Evolutionary conservation across 1,140 invertebrate species (phyloP), one percentile per base, ranked within the genome.

Genomic region (Coelopa frigida): DNA sequence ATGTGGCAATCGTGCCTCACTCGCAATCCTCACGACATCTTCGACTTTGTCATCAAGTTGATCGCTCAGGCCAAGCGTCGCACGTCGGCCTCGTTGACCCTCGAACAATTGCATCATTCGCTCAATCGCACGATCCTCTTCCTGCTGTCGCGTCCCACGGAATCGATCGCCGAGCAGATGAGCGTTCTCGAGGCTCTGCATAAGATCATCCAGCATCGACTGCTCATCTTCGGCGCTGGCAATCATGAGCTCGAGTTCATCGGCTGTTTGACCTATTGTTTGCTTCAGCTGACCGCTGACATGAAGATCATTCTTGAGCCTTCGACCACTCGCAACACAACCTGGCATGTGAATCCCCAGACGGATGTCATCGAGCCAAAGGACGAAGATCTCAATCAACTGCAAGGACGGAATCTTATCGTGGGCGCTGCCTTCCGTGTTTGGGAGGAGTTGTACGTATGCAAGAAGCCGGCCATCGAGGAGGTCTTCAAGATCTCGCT

Each of bases 201-300:
- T 65, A 95, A 94, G 72, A 75, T 98, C 7, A 92, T 91, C 10
- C 90, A 80, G 46, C 55, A 52, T 59, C 84, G 87, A 52, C 70
- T 85, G 45, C 73, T 97, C 1, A 83, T 98, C 35, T 94, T 98
- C 66, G 92, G 92, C 12, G 87, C 91, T 32, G 88, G 88, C 8
- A 98, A 97, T 72, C 90, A 92, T 61, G 93, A 97, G 64, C 71
- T 89, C 26, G 93, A 97, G 61, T 98, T 97, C 64, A 87, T 98
- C 47, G 92, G 90, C 2, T 96, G 94, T 65, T 72, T 99, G 4
- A 93, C 89, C 10, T 95, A 94, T 67, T 96, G 94, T 68, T 73
- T 98, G n/a, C 73, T 98, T 8, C 92, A 96, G 72, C 68, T 98
- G 4, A 95, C 89, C 20, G 83, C 89, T 2, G 89, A 93, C 57